Evolutionary conservation across 2,797 vertebrate species (phyloP), one percentile per base, ranked within the genome.

Genomic region (Astyanax mexicanus): DNA sequence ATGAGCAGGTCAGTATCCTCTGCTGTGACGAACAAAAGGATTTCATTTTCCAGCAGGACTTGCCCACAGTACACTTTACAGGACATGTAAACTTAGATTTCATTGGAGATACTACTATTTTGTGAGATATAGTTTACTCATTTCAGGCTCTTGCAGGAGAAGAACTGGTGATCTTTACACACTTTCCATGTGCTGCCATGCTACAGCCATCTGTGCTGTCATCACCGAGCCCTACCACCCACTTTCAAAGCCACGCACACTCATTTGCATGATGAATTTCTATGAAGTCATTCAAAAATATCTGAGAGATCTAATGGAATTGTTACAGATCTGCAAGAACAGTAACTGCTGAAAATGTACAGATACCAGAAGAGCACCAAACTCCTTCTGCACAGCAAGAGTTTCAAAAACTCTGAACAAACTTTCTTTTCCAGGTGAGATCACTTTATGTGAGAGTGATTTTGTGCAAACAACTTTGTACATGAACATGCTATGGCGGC

Each of bases 151-250:
- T 79, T 57, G 66, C 51, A 57, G 44, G 40, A 37, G 47, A 51
- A 70, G 61, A 71, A 13, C 47, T 29, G 10, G 8, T 58, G 67
- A 83, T 80, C 81, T 78, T 73, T 72, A 52, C 61, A 75, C 81
- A 78, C 67, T 68, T 75, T 54, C 32, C 25, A 64, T 62, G 62
- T 74, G 42, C 44, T 49, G 60, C 74, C 4, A 65, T 68, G 74
- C 52, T 60, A 66, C 74, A 67, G 70, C 81, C 81, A 83, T 83
- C 81, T 83, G 81, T 74, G 79, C 80, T 74, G 82, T 74, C 67
- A 72, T 61, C 27, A 77, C 27, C 44, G 51, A 58, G 29, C 21
- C 4, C 47, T 35, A 23, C 57, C 67, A 81, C 55, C 60, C 65
- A 38, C 68, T 35, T 69, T 75, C 55, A 32, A 60, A 72, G 44